Evolutionary conservation across 2,113 vertebrate genomes (phyloP).

Genomic region (Cephalopholis sonnerati): DNA sequence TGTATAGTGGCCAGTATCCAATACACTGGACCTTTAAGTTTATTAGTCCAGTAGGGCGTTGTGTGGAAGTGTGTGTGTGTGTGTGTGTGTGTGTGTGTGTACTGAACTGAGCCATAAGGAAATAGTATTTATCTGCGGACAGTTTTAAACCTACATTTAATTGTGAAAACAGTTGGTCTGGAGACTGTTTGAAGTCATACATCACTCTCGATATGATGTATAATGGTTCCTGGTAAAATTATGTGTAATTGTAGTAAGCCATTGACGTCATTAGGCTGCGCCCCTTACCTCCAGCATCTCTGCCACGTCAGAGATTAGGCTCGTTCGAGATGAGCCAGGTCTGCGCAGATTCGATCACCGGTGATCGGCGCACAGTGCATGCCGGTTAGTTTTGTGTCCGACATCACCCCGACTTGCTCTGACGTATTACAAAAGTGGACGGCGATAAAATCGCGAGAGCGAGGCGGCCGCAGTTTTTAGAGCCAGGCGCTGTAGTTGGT

Average conservation of each 20-base stretch:
- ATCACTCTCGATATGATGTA: neutral
- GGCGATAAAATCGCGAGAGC: too few species aligned
- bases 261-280: constrained; percentile 53
- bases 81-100: neutral
- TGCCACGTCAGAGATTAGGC: constrained; percentile 73
- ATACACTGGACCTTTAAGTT: neutral
- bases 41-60: neutral
- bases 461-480: too few species aligned
- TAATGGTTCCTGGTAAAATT: neutral
- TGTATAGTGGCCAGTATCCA: neutral
- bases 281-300: neutral
- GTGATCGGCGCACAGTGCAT: too few species aligned
- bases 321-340: neutral
- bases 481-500: too few species aligned
- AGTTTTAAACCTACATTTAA: neutral
- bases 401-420: too few species aligned
- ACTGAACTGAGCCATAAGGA: neutral
- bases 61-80: too few species aligned
- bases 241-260: too few species aligned
- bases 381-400: too few species aligned
- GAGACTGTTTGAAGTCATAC: neutral
- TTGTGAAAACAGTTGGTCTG: neutral
- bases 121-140: neutral
- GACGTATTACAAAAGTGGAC: too few species aligned
- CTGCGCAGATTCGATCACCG: too few species aligned